Evolutionary conservation across 1,140 invertebrate species (phyloP).

Genomic region (Hyles vespertilio): DNA sequence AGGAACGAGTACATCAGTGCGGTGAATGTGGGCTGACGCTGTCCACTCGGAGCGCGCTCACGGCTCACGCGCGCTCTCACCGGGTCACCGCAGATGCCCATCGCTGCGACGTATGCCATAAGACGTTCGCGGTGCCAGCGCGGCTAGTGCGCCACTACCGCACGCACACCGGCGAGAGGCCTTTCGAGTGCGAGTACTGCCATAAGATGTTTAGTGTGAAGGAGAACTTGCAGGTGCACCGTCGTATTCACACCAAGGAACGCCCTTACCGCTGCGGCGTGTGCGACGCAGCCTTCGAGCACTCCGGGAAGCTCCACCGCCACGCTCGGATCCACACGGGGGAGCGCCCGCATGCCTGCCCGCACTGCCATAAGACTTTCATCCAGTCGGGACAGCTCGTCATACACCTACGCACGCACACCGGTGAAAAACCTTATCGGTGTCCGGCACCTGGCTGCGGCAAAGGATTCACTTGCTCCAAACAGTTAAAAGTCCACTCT

Average conservation of each 20-base stretch:
- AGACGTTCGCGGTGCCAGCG: conserved; percentile 94
- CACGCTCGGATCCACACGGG: conserved; percentile 95
- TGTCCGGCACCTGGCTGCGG: conserved; percentile 87
- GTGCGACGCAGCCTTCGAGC: conserved; percentile 93
- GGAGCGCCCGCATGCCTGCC: conserved; percentile 94
- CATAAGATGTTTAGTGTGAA: conserved; percentile 94
- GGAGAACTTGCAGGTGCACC: conserved; percentile 93
- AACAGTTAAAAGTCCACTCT: conserved; percentile 91
- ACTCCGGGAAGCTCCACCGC: conserved; percentile 92
- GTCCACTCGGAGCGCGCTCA: conserved; percentile 78
- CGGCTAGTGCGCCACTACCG: conserved; percentile 93
- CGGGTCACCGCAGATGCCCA: conserved; percentile 82
- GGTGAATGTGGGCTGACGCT: conserved; percentile 78
- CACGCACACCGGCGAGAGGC: conserved; percentile 91
- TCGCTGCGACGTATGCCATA: conserved; percentile 92
- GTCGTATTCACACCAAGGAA: conserved; percentile 94
- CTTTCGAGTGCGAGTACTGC: conserved; percentile 94
- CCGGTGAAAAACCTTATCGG: conserved; percentile 93
- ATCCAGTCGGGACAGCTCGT: conserved; percentile 92
- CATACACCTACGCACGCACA: conserved; percentile 91
- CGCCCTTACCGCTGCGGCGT: conserved; percentile 91
- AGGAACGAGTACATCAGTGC: conserved; percentile 65
- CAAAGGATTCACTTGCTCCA: conserved; percentile 93
- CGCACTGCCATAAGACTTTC: conserved; percentile 93
- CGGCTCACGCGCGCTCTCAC: conserved; percentile 78